Percentiles rank a stretch among this genome's conserved stretches.
Conservation (phyloP, 2,888 invertebrate genomes). For the Pherbina coryleti region DNA sequence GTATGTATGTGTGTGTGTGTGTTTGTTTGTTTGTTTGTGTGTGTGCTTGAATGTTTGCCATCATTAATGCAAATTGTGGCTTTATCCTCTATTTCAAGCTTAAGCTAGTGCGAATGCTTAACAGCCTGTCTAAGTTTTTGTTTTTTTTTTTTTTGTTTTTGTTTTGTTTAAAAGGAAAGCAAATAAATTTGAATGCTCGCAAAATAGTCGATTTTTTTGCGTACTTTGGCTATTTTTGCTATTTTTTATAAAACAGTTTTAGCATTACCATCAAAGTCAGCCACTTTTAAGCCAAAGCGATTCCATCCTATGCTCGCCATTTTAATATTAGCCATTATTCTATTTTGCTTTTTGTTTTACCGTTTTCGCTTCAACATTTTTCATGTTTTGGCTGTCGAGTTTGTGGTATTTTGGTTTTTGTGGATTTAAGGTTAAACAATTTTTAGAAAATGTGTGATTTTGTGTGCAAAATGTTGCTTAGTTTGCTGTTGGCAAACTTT, state of each 20-base stretch:
- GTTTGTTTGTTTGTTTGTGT: neutral
- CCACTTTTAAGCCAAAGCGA: neutral
- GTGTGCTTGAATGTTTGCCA: neutral
- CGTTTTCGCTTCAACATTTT: neutral
- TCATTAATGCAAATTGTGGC: constrained; percentile 43
- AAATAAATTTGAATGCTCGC: too few species aligned
- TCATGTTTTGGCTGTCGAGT: neutral
- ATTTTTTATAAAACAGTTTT: too few species aligned
- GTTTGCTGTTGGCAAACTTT: neutral
- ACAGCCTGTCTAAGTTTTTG: neutral
- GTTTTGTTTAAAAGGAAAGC: neutral
- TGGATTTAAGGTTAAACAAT: constrained; percentile 23
- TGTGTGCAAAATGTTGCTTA: constrained; percentile 25
- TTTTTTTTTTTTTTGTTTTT: neutral
- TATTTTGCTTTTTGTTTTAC: neutral
- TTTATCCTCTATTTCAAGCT: constrained; percentile 39
- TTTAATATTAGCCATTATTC: neutral
- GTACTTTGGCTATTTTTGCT: too few species aligned
- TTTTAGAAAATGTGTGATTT: constrained; percentile 34
- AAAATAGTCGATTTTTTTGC: too few species aligned
- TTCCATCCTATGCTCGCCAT: neutral
- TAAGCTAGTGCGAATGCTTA: constrained; percentile 17
- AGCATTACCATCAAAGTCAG: neutral
- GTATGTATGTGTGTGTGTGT: neutral
- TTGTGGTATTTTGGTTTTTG: neutral